Base-by-base conservation (phyloP, 2,888 invertebrate genomes). In the Venusia cambrica region DNA sequence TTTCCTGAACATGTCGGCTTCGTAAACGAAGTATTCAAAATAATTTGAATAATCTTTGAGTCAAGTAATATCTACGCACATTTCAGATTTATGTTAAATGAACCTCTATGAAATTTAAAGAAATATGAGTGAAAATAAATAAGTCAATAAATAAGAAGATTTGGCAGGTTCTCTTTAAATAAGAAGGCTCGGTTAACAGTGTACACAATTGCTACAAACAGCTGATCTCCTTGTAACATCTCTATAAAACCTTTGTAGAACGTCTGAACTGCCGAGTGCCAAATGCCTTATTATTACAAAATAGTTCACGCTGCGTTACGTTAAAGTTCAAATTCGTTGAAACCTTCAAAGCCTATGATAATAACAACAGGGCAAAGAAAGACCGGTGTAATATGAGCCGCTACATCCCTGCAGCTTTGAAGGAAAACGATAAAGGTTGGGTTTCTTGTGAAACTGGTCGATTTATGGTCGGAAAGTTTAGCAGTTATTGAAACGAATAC, bases 401-500 rank as follows among this genome's bases (percentile, higher is more conserved):
- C 60, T 48, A 37, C 57, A 44, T 38, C 48, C 54, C 39, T 54
- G 33, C 53, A 55, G 38, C 22, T 32, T 36, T 24, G 29, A 36
- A 51, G 48, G 48, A 31, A 35, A 14, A 32, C 26, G 40, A 39
- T 50, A 32, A 48, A 13, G 28, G 48, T 43, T 43, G 48, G 38
- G 49, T 57, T 24, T 51, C 51, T 8, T 15, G 28, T 33, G 49
- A 53, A 47, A 51, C 24, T 77, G 81, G 84, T 63, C 83, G 75
- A 67, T 80, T 79, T 80, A 73, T 78, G 69, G 77, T 78, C 72
- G 70, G 76, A 74, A 84, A 84, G 76, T 85, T 85, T 83, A 76
- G 81, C 72, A 76, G 80, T 79, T 84, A 85, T 84, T 85, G 84
- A 85, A 85, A 84, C 75, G 81, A 83, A 83, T 80, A 70, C 74